Evolutionary conservation across 2,888 invertebrate genomes (phyloP).

Genomic region (Malthinus seriepunctatus): DNA sequence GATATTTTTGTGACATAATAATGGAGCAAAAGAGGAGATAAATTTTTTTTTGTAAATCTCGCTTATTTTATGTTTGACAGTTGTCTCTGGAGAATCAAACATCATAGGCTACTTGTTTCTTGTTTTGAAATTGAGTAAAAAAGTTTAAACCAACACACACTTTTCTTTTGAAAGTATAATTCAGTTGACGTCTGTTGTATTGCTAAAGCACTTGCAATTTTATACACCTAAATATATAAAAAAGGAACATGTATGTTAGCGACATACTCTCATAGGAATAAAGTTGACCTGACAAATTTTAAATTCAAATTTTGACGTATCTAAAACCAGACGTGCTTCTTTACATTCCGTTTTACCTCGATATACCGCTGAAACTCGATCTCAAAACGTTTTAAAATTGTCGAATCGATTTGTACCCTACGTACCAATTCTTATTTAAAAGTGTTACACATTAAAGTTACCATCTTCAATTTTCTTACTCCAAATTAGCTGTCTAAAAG

Average conservation of each 20-base stretch:
- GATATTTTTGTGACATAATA: too few species aligned
- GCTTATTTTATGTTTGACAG: constrained; percentile 1
- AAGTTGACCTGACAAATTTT: constrained; percentile 15
- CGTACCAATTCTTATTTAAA: not conserved
- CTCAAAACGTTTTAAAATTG: constrained; percentile 2
- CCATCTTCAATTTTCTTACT: not conserved
- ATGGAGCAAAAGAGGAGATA: not conserved
- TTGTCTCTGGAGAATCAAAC: constrained; percentile 1
- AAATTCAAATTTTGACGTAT: constrained; percentile 18
- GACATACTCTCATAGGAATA: constrained; percentile 15
- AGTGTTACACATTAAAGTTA: not conserved
- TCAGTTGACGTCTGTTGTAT: constrained; percentile 12
- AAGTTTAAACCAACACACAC: constrained; percentile 9
- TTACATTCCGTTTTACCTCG: constrained; percentile 4
- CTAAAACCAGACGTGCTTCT: constrained; percentile 7
- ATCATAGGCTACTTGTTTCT: not conserved
- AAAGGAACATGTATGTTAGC: constrained; percentile 13
- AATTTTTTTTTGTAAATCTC: constrained; percentile 1
- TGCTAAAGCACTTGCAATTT: constrained; percentile 18
- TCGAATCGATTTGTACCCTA: not conserved
- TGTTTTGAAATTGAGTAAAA: constrained; percentile 10
- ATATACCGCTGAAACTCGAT: constrained; percentile 1
- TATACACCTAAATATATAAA: not conserved
- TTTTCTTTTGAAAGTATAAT: constrained; percentile 17
- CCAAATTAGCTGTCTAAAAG: too few species aligned